Evolutionary conservation across 2,888 invertebrate species (phyloP), one percentile per base, ranked within the genome.

Genomic region (Boloria euphrosyne): DNA sequence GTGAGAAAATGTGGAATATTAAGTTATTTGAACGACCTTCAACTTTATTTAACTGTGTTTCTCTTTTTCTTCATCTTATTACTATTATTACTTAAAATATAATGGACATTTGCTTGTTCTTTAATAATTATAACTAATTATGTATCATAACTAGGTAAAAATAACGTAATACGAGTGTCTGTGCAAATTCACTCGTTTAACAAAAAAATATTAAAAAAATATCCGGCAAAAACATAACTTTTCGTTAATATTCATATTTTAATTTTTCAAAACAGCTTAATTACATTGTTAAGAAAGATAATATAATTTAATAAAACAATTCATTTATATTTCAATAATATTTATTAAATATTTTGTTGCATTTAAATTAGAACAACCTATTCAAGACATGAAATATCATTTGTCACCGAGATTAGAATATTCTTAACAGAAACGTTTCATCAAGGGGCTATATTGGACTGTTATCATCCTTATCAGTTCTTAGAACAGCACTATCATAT

Each of bases 401-500:
- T 63, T 58, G 58, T 64, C 55, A 51, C n/a, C 6, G n/a, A 43
- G 38, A 57, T 50, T 43, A 58, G 17, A 64, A 44, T 49, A 53
- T 60, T 61, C 49, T 13, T 51, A 58, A 46, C 17, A 43, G 44
- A 31, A 51, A 57, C 57, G 59, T 49, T 63, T 57, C 47, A 60
- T 46, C 54, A 38, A 55, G 55, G 54, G 55, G 55, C 64, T 61
- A 53, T 64, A 68, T 66, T 66, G 49, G 62, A 46, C 47, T 51
- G 61, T 65, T 74, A 74, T 72, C 72, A 67, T 47, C 43, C 60
- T 72, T 76, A 76, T 77, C 76, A 70, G 31, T 70, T 66, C 67
- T 68, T 50, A 68, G 70, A 75, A 68, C 69, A 61, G 65, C 66
- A 70, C 72, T 78, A 78, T 73, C 73, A 70, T 84, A 85, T 84